phyloP scores from a whole-genome alignment of 2,888 invertebrate genomes.

The Tupiocoris notatus region DNA sequence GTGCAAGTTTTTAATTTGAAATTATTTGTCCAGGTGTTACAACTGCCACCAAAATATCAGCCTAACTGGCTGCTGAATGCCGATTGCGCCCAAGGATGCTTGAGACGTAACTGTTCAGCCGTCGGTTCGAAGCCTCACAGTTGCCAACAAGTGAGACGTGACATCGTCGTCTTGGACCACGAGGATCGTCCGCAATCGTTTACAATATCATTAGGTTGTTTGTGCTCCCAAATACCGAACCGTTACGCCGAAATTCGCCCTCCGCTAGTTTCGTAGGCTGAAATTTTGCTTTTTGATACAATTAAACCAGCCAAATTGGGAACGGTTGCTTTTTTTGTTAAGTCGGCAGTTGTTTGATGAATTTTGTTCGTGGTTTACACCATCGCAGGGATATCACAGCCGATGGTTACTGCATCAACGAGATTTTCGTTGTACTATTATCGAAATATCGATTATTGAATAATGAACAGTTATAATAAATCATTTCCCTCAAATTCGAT shows the following conservation, averaged over 20 bases:
- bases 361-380: no score
- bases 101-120: slow-evolving; percentile 21
- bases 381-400: no score
- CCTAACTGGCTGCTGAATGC: slow-evolving; percentile 38
- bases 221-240: slow-evolving; percentile 4
- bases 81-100: slow-evolving; percentile 31
- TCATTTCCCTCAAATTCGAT: no score
- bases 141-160: slow-evolving; percentile 10
- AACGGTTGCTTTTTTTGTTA: no score
- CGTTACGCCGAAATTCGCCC: not conserved
- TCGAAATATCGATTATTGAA: no score
- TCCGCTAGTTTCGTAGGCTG: not conserved
- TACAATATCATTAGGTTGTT: slow-evolving; percentile 1
- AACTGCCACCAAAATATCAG: slow-evolving; percentile 32
- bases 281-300: not conserved
- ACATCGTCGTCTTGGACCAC: not conserved
- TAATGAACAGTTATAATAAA: no score
- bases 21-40: slow-evolving; percentile 19
- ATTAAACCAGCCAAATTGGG: no score
- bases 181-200: not conserved
- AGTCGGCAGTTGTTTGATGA: no score
- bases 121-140: not conserved
- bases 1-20: not conserved
- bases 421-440: no score
- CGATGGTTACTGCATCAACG: no score